These are phyloP conservation scores for Pentamera pediparva DNA, from an alignment of 53 echinoderm and acorn worm species.

Conservation along the genomic window DNA sequence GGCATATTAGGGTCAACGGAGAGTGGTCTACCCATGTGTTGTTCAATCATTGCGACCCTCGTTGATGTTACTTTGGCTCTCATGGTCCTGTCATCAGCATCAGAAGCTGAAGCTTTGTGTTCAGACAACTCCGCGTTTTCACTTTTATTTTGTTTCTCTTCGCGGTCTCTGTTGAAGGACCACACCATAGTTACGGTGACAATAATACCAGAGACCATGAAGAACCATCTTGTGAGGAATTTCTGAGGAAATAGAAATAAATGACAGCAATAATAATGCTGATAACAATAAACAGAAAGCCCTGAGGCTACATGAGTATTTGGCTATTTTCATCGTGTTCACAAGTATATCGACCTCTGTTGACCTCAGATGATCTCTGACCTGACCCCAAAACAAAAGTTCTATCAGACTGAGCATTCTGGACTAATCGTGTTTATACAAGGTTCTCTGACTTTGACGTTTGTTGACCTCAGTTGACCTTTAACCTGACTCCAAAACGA, in stretches of 20 bases:
- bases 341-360: no score
- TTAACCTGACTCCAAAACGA: no score
- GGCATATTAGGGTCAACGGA: constrained; percentile 33
- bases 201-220: neutral
- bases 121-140: neutral
- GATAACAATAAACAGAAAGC: neutral
- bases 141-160: neutral
- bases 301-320: no score
- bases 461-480: no score
- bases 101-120: neutral
- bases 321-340: no score
- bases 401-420: no score
- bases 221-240: constrained; percentile 3
- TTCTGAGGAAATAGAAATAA: neutral
- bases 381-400: no score
- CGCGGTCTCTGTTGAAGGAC: neutral
- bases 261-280: neutral
- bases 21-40: constrained; percentile 6
- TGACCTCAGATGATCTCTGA: no score
- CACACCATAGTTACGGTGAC: neutral
- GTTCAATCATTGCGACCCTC: constrained; percentile 7
- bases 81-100: no score
- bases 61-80: no score
- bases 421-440: no score
- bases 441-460: no score